These are phyloP conservation scores for Argya squamiceps DNA, from an alignment of 2,797 vertebrate species.

Conservation along the genomic window DNA sequence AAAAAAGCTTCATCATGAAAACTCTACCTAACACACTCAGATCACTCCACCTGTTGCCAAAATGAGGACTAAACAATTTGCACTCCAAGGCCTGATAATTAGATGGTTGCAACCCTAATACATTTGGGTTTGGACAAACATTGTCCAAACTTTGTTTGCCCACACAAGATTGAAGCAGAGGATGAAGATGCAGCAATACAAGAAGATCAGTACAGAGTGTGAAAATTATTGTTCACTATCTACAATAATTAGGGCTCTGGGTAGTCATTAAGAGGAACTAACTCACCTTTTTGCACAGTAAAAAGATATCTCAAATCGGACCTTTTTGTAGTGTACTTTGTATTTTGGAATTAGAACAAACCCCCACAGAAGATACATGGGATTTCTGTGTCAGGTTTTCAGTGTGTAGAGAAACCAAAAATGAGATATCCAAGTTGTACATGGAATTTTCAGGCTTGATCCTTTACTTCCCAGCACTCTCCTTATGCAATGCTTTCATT, in stretches of 20 bases:
- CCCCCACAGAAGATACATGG: neutral
- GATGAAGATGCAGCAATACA: neutral
- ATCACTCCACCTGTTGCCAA: neutral
- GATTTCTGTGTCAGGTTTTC: neutral
- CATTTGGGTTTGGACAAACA: neutral
- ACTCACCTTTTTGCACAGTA: neutral
- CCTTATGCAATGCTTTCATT: conserved; percentile 38
- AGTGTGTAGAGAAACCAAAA: neutral
- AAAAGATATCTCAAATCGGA: neutral
- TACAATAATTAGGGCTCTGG: neutral
- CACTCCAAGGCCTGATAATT: neutral
- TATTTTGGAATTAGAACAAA: neutral
- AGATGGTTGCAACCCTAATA: neutral
- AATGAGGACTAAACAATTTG: neutral
- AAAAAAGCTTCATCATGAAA: neutral
- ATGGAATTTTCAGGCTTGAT: neutral
- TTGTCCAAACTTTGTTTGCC: neutral
- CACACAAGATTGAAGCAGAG: neutral
- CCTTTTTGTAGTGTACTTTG: neutral
- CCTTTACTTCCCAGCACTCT: neutral
- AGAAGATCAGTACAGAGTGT: neutral
- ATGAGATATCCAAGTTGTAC: neutral
- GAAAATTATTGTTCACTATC: neutral
- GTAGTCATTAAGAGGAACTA: neutral
- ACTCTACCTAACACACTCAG: neutral